Conservation (phyloP, 2,113 vertebrate species). For the Catharus fuscescens region DNA sequence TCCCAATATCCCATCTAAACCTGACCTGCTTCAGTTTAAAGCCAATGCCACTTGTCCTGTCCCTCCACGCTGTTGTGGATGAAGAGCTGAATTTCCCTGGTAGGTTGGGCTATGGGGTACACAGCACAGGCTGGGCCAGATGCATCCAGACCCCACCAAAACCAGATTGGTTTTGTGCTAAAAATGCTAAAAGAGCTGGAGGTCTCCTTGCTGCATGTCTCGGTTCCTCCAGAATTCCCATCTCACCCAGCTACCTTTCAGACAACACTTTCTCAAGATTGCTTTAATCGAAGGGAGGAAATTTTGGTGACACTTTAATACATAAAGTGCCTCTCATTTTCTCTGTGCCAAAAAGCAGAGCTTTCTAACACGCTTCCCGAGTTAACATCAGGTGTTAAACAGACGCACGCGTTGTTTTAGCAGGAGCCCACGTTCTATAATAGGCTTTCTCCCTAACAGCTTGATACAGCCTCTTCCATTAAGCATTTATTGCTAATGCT, state of each 20-base stretch:
- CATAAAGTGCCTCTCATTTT: conserved; percentile 60
- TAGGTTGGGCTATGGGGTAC: neutral
- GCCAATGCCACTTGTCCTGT: neutral
- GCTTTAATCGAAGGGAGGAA: conserved; percentile 30
- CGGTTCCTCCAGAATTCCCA: neutral
- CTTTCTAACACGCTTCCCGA: conserved; percentile 39
- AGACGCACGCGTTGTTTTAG: conserved; percentile 34
- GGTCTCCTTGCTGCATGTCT: neutral
- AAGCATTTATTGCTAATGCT: conserved; percentile 72
- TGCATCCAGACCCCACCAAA: neutral
- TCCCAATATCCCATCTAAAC: neutral
- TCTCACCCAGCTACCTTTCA: conserved; percentile 15
- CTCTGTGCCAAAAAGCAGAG: neutral
- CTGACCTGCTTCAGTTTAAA: neutral
- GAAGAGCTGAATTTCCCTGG: neutral
- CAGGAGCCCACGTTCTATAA: conserved; percentile 52
- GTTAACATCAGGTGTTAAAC: conserved; percentile 68
- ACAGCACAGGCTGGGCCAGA: neutral
- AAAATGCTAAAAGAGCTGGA: neutral
- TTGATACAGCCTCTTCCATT: conserved; percentile 66
- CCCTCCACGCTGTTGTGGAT: neutral
- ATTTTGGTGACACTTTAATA: conserved; percentile 69
- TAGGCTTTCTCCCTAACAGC: conserved; percentile 68
- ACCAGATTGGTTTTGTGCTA: neutral
- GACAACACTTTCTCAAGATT: conserved; percentile 4